Percentiles rank a stretch among this genome's conserved stretches.
phyloP scores from a whole-genome alignment of 2,888 invertebrate genomes.

The Lepidonotus clava region DNA sequence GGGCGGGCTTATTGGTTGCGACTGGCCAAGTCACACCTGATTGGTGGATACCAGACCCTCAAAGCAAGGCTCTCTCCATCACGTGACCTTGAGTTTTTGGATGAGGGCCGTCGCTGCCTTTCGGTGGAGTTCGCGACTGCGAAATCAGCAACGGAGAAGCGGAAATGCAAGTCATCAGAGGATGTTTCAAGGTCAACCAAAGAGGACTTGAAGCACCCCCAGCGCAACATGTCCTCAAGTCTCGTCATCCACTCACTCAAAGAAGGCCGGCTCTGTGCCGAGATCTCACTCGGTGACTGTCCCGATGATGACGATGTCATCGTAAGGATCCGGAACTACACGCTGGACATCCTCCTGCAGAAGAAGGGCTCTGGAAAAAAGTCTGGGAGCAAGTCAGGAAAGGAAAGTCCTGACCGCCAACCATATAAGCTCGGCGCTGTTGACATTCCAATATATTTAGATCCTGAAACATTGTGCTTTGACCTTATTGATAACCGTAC shows the following conservation, averaged over 20 bases:
- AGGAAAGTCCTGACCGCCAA: not conserved
- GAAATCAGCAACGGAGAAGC: not conserved
- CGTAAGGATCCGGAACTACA: not conserved
- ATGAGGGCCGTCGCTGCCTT: not conserved
- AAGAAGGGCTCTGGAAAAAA: not conserved
- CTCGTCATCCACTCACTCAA: constrained; percentile 22
- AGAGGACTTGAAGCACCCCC: not conserved
- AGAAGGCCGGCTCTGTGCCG: not conserved
- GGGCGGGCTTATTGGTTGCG: constrained; percentile 28
- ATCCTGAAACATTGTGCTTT: constrained; percentile 6
- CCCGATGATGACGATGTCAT: constrained; percentile 15
- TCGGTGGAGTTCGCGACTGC: not conserved
- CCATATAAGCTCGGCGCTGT: not conserved
- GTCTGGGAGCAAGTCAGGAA: not conserved
- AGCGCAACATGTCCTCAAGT: constrained; percentile 20
- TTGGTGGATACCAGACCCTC: constrained; percentile 9
- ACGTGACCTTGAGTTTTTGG: not conserved
- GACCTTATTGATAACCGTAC: not conserved
- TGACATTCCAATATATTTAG: constrained; percentile 39
- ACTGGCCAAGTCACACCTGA: not conserved
- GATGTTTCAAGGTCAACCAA: not conserved
- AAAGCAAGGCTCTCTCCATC: not conserved
- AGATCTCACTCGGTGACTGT: not conserved
- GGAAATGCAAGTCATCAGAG: constrained; percentile 24
- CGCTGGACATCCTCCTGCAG: constrained; percentile 4